These are phyloP conservation scores for Drosophila nigricruria DNA, from an alignment of 2,888 invertebrate species.

Conservation along the genomic window DNA sequence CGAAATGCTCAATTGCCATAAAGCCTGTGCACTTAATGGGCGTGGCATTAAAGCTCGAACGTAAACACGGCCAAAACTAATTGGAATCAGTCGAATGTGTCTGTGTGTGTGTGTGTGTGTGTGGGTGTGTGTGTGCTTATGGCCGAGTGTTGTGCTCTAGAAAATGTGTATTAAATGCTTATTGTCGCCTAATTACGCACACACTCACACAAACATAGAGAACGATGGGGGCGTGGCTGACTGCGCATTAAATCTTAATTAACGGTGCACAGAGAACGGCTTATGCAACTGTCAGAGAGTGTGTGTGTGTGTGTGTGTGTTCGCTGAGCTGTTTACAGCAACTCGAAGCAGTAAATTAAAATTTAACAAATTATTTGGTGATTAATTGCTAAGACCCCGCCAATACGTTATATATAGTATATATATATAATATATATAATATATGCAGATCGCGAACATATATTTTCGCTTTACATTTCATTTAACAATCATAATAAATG, in stretches of 20 bases:
- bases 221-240: constrained; percentile 39
- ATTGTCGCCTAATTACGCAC: constrained; percentile 81
- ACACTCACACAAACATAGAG: constrained; percentile 34
- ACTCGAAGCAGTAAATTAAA: constrained; percentile 69
- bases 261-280: constrained; percentile 53
- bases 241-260: constrained; percentile 79
- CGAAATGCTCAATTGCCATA: constrained; percentile 51
- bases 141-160: constrained; percentile 37
- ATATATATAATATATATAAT: constrained; percentile 1
- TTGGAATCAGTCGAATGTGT: constrained; percentile 47
- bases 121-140: constrained; percentile 3
- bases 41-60: constrained; percentile 64
- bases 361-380: constrained; percentile 78
- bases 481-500: constrained; percentile 39
- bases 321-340: constrained; percentile 56
- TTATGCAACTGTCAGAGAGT: constrained; percentile 44
- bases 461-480: constrained; percentile 47
- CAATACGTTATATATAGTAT: constrained; percentile 32
- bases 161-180: constrained; percentile 81
- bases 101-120: background rate
- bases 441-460: constrained; percentile 12
- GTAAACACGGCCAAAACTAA: constrained; percentile 63
- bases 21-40: constrained; percentile 65
- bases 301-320: constrained; percentile 29
- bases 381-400: constrained; percentile 68